These are phyloP conservation scores for Gari tellinella DNA, from an alignment of 2,888 invertebrate genomes.

Conservation along the genomic window DNA sequence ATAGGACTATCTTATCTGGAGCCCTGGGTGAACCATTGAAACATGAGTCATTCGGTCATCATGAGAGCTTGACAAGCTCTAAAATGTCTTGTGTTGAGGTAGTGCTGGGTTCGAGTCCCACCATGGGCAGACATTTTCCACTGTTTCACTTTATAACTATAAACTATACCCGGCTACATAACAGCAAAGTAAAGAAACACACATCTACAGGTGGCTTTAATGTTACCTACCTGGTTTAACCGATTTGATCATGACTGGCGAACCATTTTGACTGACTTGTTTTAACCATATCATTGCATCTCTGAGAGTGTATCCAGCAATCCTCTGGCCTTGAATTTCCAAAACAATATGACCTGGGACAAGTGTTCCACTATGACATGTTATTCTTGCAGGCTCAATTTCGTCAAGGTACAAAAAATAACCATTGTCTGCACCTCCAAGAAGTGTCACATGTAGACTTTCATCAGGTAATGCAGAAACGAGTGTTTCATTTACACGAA, in stretches of 20 bases:
- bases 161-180: no score
- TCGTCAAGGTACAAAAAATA: constrained; percentile 81
- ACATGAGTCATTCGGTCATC: no score
- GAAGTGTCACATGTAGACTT: constrained; percentile 83
- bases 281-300: constrained; percentile 86
- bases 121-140: no score
- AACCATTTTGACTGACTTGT: constrained; percentile 86
- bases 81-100: no score
- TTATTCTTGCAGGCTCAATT: constrained; percentile 78
- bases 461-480: constrained; percentile 84
- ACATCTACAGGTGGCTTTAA: no score
- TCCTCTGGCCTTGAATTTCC: constrained; percentile 87
- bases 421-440: constrained; percentile 86
- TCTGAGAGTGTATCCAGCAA: constrained; percentile 87
- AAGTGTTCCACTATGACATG: constrained; percentile 82
- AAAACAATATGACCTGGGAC: constrained; percentile 85
- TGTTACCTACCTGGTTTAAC: constrained; percentile 85
- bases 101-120: no score
- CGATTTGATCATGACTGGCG: constrained; percentile 86
- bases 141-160: no score
- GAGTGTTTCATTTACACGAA: constrained; percentile 84
- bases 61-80: no score
- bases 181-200: no score
- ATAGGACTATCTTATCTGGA: no score
- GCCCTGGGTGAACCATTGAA: no score